Conservation (phyloP, 2,113 vertebrate species). For the Pristiophorus japonicus region DNA sequence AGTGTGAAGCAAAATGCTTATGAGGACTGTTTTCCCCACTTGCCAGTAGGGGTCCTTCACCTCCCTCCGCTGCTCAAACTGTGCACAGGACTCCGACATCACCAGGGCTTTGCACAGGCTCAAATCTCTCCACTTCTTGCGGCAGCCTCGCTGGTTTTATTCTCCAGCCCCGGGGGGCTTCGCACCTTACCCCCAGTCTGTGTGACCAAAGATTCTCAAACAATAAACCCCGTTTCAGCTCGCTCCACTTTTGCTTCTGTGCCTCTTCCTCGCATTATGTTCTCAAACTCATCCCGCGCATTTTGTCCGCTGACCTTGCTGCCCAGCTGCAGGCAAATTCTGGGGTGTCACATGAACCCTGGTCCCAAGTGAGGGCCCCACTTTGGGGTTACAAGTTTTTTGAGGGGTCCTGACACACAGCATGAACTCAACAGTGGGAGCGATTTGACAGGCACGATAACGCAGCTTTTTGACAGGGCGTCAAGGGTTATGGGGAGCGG, state of each 20-base stretch:
- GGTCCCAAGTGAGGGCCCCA: neutral
- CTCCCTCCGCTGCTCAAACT: conserved; percentile 59
- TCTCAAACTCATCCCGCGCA: neutral
- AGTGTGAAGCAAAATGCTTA: neutral
- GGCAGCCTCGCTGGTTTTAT: too few relatives aligned
- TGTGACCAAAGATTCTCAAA: neutral
- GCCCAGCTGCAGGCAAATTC: neutral
- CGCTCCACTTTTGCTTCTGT: neutral
- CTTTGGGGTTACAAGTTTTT: neutral
- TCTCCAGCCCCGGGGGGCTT: neutral
- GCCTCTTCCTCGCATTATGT: neutral
- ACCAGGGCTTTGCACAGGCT: conserved; percentile 55
- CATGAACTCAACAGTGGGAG: neutral
- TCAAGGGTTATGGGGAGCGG: too few relatives aligned
- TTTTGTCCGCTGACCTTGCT: neutral
- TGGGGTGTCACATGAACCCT: neutral
- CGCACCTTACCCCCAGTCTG: neutral
- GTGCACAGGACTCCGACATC: conserved; percentile 52
- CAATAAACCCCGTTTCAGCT: neutral
- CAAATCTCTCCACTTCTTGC: neutral
- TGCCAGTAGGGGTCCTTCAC: conserved; percentile 73
- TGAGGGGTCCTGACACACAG: neutral
- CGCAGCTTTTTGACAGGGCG: too few relatives aligned
- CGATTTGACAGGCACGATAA: neutral
- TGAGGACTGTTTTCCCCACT: conserved; percentile 62